Base-by-base conservation (phyloP, 2,888 invertebrate genomes). In the Callyntrura sp. region DNA sequence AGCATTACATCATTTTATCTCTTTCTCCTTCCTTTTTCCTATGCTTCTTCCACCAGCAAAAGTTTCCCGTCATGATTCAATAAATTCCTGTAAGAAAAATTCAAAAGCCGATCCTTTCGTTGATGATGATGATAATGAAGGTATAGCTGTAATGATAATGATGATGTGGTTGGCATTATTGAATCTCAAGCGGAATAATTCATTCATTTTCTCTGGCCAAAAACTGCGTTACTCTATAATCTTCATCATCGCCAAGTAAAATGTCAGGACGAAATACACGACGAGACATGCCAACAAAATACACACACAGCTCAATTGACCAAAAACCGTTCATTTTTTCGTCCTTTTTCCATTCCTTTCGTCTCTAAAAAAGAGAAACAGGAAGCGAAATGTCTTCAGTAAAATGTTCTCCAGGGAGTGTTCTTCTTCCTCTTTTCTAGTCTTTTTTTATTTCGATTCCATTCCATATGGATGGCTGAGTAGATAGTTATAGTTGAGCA, bases 391-490 rank as follows among this genome's bases (percentile, higher is more conserved):
- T 35, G 78, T 78, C 55, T 78, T 35, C 43, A 84, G 73, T 43
- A 73, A 85, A 76, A 57, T 45, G 85, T 78, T 76, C 76, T 76
- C 76, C 4, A 45, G 76, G 85, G 85, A 84, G 73, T 84, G 8
- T 70, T 70, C 45, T 48, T 43, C 57, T 76, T 55, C 23, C 17
- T 84, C 25, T 73, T 23, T 62, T 14, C 25, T 65, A 11, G n/a
- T 51, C n/a, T n/a, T 62, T 76, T 85, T 78, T 60, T 85, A 73
- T 85, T 78, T 57, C 76, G n/a, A 43, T 76, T 85, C 76, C 85
- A 76, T 43, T 85, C 73, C 76, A 62, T 85, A 76, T 85, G 57
- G 73, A 70, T 70, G 83, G 55, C 25, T 51, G 62, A 43, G 35
- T 60, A 48, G 73, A 73, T 8, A 20, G 83, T 35, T 35, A 84